Percentiles rank a stretch among this genome's conserved stretches.
Evolutionary conservation across 1,140 invertebrate species (phyloP).

Genomic region (Cyrtorhinus lividipennis): DNA sequence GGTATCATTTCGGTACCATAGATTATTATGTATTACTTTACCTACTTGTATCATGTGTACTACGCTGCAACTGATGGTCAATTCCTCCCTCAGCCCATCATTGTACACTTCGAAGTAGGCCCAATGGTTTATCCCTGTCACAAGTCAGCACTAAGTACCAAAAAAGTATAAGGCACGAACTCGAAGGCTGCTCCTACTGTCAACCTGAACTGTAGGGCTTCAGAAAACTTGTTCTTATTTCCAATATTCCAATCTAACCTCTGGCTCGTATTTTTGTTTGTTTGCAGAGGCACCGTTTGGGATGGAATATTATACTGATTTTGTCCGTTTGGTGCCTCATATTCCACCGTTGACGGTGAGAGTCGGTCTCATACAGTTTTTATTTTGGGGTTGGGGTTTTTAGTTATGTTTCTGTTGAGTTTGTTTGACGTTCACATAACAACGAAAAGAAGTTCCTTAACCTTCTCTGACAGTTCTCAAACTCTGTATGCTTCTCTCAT

Average conservation of each 20-base stretch:
- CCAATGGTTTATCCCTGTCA: background rate
- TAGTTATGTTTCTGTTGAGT: slow-evolving; percentile 5
- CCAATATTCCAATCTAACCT: slow-evolving; percentile 14
- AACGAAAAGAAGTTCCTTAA: background rate
- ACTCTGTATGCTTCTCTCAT: background rate
- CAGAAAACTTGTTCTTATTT: background rate
- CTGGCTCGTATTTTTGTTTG: slow-evolving; percentile 16
- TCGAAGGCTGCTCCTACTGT: background rate
- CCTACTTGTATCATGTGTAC: too few species aligned
- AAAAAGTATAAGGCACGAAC: slow-evolving; percentile 4
- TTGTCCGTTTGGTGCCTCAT: slow-evolving; percentile 17
- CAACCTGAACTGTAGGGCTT: background rate
- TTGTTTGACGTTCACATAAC: too few species aligned
- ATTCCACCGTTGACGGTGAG: slow-evolving; percentile 14
- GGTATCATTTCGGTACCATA: too few species aligned
- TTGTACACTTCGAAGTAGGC: too few species aligned
- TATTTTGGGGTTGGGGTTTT: background rate
- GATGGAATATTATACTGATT: slow-evolving; percentile 12
- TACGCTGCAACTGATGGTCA: too few species aligned
- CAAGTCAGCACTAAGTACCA: slow-evolving; percentile 5
- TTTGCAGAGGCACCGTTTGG: slow-evolving; percentile 18
- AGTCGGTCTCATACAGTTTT: slow-evolving; percentile 15
- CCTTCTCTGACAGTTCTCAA: slow-evolving; percentile 9
- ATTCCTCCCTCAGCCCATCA: background rate
- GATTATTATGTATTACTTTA: too few species aligned